Conservation (phyloP, 2,888 invertebrate species). For the Epicampocera succincta region DNA sequence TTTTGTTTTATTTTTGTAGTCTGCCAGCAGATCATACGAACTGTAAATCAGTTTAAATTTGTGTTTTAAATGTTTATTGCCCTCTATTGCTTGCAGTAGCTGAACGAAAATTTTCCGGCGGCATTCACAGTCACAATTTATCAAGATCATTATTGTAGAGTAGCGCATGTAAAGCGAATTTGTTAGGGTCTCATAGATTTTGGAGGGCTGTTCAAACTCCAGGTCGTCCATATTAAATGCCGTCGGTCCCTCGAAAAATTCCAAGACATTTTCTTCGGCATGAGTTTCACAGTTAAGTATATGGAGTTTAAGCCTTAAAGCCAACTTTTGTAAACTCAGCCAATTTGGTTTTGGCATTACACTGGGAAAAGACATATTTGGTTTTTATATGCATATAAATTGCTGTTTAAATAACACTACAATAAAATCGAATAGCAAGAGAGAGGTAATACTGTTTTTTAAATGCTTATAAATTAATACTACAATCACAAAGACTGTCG, state of each 20-base stretch:
- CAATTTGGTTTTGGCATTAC: constrained; percentile 22
- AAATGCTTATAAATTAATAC: no score
- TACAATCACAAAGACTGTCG: no score
- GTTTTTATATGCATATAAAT: not conserved
- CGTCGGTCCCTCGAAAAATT: not conserved
- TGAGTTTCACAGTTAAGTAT: constrained; percentile 17
- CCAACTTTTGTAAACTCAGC: constrained; percentile 27
- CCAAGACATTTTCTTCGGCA: constrained; percentile 3
- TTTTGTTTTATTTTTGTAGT: not conserved
- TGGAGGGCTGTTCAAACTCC: not conserved
- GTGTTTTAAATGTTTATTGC: constrained; percentile 13
- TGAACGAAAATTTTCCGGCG: constrained; percentile 19
- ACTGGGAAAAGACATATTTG: constrained; percentile 19
- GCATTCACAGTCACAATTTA: constrained; percentile 40
- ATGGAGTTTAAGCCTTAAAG: not conserved
- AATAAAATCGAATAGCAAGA: no score
- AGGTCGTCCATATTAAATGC: constrained; percentile 9
- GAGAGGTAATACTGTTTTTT: no score
- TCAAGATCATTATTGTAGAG: constrained; percentile 27
- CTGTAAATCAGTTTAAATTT: constrained; percentile 28
- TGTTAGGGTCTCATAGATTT: constrained; percentile 11
- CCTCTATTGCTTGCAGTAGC: constrained; percentile 21
- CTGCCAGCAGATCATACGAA: not conserved
- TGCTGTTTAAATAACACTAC: not conserved
- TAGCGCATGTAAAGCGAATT: constrained; percentile 18